phyloP scores from a whole-genome alignment of 1,140 invertebrate species.

The Glomeris maerens region DNA sequence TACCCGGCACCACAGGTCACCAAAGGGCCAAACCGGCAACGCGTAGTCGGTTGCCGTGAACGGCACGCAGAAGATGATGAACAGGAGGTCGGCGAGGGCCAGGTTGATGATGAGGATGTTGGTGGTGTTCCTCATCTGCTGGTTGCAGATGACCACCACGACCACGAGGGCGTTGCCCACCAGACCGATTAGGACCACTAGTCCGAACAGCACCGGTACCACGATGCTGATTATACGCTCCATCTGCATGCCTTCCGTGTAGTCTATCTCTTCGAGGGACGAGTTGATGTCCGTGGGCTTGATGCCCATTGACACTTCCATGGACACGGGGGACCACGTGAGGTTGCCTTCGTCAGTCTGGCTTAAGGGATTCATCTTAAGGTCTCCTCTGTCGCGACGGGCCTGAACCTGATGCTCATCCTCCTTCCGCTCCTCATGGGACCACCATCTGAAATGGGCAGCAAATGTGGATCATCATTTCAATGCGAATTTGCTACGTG shows the following conservation, averaged over 20 bases:
- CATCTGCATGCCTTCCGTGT: conserved; percentile 21
- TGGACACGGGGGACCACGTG: too few relatives aligned
- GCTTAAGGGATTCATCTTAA: too few relatives aligned
- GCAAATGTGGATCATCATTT: too few relatives aligned
- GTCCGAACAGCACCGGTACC: conserved; percentile 72
- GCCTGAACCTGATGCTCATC: too few relatives aligned
- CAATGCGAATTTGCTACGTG: too few relatives aligned
- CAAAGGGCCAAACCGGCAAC: conserved; percentile 76
- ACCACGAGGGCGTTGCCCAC: conserved; percentile 77
- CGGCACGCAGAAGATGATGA: conserved; percentile 90
- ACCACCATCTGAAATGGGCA: too few relatives aligned
- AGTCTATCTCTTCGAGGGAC: conserved; percentile 1
- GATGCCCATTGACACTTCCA: too few relatives aligned
- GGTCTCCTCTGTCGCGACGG: too few relatives aligned
- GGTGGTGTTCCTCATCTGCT: conserved; percentile 82
- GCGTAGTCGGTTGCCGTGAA: conserved; percentile 82
- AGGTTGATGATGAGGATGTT: conserved; percentile 81
- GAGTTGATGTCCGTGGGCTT: neutral
- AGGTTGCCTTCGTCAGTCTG: too few relatives aligned
- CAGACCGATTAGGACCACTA: conserved; percentile 72
- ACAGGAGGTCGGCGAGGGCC: conserved; percentile 77
- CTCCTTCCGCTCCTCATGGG: too few relatives aligned
- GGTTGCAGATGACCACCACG: conserved; percentile 65
- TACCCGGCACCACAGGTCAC: conserved; percentile 76
- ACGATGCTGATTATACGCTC: conserved; percentile 49